phyloP scores from a whole-genome alignment of 2,113 vertebrate species.

The Crotalus viridis region DNA sequence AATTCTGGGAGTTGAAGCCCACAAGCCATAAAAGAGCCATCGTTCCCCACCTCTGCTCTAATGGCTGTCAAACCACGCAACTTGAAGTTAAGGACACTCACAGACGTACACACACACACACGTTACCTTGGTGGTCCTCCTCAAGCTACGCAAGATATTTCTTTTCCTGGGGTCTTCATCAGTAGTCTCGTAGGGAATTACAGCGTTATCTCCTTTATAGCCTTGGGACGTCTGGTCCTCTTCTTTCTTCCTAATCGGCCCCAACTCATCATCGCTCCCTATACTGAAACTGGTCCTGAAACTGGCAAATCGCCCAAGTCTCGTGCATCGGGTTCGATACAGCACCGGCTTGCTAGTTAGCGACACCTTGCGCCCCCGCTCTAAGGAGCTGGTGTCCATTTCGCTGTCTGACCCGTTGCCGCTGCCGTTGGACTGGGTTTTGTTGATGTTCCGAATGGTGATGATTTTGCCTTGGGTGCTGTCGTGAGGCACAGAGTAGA shows the following conservation, averaged over 20 bases:
- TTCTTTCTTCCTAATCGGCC: conserved; percentile 80
- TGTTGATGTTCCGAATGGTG: conserved; percentile 93
- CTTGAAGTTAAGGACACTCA: fast-evolving
- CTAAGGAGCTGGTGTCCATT: conserved; percentile 88
- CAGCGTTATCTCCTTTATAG: conserved; percentile 83
- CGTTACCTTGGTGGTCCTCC: conserved; percentile 86
- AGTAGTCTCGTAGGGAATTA: conserved; percentile 77
- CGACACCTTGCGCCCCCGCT: conserved; percentile 80
- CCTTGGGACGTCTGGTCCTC: conserved; percentile 79
- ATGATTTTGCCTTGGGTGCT: conserved; percentile 98
- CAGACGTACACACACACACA: background rate
- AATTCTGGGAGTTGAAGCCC: background rate
- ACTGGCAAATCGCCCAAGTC: conserved; percentile 86
- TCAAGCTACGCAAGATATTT: conserved; percentile 88
- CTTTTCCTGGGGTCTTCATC: conserved; percentile 86
- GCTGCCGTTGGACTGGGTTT: conserved; percentile 83
- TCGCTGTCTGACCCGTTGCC: conserved; percentile 95
- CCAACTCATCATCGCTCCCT: conserved; percentile 91
- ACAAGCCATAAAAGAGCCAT: background rate
- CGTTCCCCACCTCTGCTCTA: background rate
- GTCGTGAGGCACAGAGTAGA: conserved; percentile 95
- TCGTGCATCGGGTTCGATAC: conserved; percentile 85
- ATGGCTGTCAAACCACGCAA: background rate
- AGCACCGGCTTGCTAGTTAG: conserved; percentile 79
- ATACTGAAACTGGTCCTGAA: conserved; percentile 87